These are phyloP conservation scores for Notiomystis cincta DNA, from an alignment of 2,113 vertebrate genomes.

Conservation along the genomic window DNA sequence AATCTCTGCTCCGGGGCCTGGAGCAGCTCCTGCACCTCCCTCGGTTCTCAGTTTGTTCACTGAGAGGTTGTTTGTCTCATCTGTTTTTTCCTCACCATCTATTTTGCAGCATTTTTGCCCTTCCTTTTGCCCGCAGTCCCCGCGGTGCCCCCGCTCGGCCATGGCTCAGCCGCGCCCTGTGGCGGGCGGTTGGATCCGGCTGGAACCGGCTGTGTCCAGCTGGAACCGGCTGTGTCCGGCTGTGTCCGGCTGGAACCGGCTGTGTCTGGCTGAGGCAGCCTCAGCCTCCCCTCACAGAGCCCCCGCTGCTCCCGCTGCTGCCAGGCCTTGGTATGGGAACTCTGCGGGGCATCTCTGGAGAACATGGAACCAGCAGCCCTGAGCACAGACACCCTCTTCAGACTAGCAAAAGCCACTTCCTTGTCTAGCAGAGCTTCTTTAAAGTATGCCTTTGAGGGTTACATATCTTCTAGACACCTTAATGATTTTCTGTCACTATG, in stretches of 20 bases:
- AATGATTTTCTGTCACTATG: neutral
- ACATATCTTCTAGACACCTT: neutral
- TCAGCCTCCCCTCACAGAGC: accelerated
- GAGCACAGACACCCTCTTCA: neutral
- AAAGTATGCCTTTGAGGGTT: neutral
- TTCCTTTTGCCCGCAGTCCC: accelerated
- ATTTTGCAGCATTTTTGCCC: neutral
- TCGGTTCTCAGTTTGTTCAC: neutral
- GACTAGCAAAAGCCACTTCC: neutral
- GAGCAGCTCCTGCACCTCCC: neutral
- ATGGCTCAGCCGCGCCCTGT: accelerated
- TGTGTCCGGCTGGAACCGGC: too few species aligned
- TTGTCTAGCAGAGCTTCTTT: neutral
- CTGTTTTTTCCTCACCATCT: neutral
- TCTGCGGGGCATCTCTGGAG: neutral
- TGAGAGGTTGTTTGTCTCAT: neutral
- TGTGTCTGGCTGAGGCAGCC: neutral
- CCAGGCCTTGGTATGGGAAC: accelerated
- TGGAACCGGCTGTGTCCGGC: neutral
- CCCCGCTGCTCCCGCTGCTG: accelerated
- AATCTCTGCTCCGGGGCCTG: neutral
- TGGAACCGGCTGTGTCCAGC: accelerated
- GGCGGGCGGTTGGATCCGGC: accelerated
- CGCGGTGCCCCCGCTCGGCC: accelerated
- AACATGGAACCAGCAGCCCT: neutral